Base-by-base conservation (phyloP, 2,888 invertebrate species). In the Mythimna ferrago region DNA sequence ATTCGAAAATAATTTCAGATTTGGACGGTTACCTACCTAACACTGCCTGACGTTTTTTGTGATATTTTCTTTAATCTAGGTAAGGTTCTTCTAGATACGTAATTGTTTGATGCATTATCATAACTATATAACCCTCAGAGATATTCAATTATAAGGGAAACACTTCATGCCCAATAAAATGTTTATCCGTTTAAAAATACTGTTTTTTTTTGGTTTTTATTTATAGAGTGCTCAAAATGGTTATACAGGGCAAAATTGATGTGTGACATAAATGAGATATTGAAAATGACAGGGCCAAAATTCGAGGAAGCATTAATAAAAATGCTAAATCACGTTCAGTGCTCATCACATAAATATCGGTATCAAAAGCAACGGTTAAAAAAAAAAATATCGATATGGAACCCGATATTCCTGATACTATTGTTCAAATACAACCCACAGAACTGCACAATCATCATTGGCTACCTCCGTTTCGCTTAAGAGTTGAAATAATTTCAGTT, bases 401-500 rank as follows among this genome's bases (percentile, higher is more conserved):
- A 87, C 87, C 61, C 61, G 51, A 58, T 83, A 87, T 87, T 71
- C 69, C 84, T 88, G 87, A 79, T 89, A 91, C 91, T 93, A 92
- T 91, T 92, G 90, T 92, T 88, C 88, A 91, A 92, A 82, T 75
- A 77, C 81, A 73, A 81, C 78, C 84, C 71, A 78, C 81, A 81
- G 88, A 92, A 88, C 86, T 90, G 93, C 90, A 84, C 82, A 92
- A 88, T 94, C 94, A 94, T 86, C 88, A 86, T 79, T 86, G 88
- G 87, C 87, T 90, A 92, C 92, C 92, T 92, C 88, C 88, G 89
- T 91, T 93, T 86, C 90, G 92, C 93, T 92, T 91, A 92, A 92
- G 92, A 94, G 91, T 94, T 92, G 90, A 94, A 94, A 94, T 93
- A 92, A 93, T 94, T 94, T 93, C 88, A 89, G 91, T 89, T 92